These are phyloP conservation scores for Syngnathus floridae DNA, from an alignment of 2,113 vertebrate species.

Conservation along the genomic window DNA sequence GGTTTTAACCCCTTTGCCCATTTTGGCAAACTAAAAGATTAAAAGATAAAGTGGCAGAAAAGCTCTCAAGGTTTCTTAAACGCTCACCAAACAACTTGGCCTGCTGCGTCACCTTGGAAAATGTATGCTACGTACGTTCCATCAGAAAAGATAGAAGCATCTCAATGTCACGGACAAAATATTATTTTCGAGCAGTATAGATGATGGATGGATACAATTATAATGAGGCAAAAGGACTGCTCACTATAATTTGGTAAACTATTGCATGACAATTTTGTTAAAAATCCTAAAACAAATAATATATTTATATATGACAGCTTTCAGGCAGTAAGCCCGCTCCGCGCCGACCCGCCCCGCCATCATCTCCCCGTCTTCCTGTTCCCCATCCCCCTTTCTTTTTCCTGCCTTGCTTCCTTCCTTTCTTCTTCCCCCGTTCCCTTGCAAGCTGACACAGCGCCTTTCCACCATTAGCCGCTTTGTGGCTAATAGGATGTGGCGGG, in stretches of 20 bases:
- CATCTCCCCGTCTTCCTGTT: conserved; percentile 25
- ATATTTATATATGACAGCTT: too few relatives aligned
- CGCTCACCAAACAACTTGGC: not conserved
- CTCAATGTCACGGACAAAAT: too few relatives aligned
- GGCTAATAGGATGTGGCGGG: conserved; percentile 82
- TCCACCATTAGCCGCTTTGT: conserved; percentile 81
- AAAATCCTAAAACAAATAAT: not conserved
- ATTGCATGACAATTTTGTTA: too few relatives aligned
- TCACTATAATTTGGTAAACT: too few relatives aligned
- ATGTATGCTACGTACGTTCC: not conserved
- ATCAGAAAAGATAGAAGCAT: too few relatives aligned
- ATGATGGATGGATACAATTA: too few relatives aligned
- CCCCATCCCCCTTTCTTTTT: conserved; percentile 57
- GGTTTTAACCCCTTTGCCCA: conserved; percentile 24
- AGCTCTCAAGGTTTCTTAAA: conserved; percentile 1
- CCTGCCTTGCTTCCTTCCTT: conserved; percentile 9
- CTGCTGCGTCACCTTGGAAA: not conserved
- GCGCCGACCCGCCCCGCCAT: conserved; percentile 38
- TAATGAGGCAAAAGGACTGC: too few relatives aligned
- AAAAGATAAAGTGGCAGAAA: conserved; percentile 33
- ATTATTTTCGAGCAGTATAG: too few relatives aligned
- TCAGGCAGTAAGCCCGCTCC: too few relatives aligned
- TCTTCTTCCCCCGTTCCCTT: conserved; percentile 60
- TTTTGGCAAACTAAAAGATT: conserved; percentile 44
- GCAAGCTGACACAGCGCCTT: conserved; percentile 91